A percentile compares a stretch with the other conserved stretches of the same genome.
These are phyloP conservation scores for Mongoloraphidia duomilia DNA, from an alignment of 2,888 invertebrate genomes.

Conservation along the genomic window DNA sequence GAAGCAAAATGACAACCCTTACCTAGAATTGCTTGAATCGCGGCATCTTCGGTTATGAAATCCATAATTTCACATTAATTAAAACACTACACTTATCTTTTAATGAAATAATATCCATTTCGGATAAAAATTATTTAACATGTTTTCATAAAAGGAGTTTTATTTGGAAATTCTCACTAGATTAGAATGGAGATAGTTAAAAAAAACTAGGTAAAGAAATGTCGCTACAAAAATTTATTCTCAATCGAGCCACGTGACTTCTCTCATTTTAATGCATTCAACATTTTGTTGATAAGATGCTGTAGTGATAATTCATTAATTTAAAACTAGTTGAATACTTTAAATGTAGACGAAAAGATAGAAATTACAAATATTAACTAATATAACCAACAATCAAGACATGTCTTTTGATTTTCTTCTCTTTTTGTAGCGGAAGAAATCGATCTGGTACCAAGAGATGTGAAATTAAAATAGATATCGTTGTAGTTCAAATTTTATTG, in stretches of 20 bases:
- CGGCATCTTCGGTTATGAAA: neutral
- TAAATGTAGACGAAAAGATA: too few species aligned
- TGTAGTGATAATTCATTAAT: too few species aligned
- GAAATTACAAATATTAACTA: too few species aligned
- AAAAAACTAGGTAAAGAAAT: slow-evolving; percentile 1
- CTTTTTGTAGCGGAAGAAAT: too few species aligned
- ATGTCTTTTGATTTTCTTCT: too few species aligned
- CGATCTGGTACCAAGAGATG: too few species aligned
- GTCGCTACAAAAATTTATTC: neutral
- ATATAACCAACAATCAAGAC: too few species aligned
- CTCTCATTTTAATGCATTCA: neutral
- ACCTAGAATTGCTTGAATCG: slow-evolving; percentile 2
- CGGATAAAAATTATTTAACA: neutral
- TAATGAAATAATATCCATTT: neutral
- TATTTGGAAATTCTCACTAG: neutral
- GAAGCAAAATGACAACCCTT: neutral
- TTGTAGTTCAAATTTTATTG: too few species aligned
- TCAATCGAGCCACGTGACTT: slow-evolving; percentile 4
- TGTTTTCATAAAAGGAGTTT: neutral
- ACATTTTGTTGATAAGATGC: too few species aligned
- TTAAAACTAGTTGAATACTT: too few species aligned
- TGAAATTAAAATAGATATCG: too few species aligned
- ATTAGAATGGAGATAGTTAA: neutral
- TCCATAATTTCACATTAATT: neutral
- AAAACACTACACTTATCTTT: neutral